Evolutionary conservation across 53 echinoderm and acorn worm genomes (phyloP).

Genomic region (Actinopyga echinites): DNA sequence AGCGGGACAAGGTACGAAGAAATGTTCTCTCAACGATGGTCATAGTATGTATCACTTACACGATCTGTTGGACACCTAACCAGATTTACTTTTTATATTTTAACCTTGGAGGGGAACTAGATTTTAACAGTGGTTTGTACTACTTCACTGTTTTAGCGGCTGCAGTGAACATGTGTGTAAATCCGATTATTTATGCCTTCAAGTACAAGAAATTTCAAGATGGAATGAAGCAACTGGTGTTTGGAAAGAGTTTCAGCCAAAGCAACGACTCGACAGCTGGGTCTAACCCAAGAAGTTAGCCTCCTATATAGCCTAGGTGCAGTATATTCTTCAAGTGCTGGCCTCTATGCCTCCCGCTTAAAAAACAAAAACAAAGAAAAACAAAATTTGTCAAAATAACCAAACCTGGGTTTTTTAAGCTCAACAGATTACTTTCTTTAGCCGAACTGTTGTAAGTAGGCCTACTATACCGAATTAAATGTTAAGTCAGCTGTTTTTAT

Average conservation of each 20-base stretch:
- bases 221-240: constrained; percentile 32
- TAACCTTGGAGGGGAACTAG: constrained; percentile 24
- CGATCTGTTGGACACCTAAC: constrained; percentile 53
- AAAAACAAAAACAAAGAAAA: too few relatives aligned
- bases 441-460: too few relatives aligned
- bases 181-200: constrained; percentile 49
- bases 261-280: background rate
- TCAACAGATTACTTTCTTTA: too few relatives aligned
- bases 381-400: too few relatives aligned
- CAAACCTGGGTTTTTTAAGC: too few relatives aligned
- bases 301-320: too few relatives aligned
- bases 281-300: constrained; percentile 4
- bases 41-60: constrained; percentile 40
- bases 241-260: background rate
- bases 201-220: constrained; percentile 47
- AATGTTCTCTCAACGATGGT: constrained; percentile 38
- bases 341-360: too few relatives aligned
- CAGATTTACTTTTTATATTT: constrained; percentile 37
- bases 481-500: too few relatives aligned
- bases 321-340: too few relatives aligned
- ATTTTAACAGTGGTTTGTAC: constrained; percentile 36
- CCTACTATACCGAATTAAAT: too few relatives aligned
- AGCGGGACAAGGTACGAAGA: constrained; percentile 4
- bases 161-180: constrained; percentile 18
- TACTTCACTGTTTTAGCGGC: constrained; percentile 16